Base-by-base conservation (phyloP, 2,113 vertebrate genomes). In the Pungitius pungitius region DNA sequence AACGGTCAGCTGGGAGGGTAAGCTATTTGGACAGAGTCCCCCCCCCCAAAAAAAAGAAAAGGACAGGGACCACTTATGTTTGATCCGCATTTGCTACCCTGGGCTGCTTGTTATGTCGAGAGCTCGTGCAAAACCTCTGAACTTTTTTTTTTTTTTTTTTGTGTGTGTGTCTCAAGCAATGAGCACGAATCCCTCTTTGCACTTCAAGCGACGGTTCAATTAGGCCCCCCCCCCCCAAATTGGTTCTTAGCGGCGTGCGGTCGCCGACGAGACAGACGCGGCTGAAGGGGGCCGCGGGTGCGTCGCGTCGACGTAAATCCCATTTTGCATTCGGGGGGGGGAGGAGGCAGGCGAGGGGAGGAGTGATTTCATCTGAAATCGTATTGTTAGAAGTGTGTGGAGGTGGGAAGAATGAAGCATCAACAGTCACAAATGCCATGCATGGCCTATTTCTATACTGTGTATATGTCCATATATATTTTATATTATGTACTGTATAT, bases 121-220 rank as follows among this genome's bases (percentile, higher is more conserved):
- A 72, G 61, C 81, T 87, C 81, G 87, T 83, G 86, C 84, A 88
- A 82, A 55, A 54, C 49, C 63, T 67, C 58, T 70, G 70, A 87
- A 74, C 64, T 55, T 72, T 88, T 45, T 91, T 87, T 84, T 37
- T 42, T 92, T 88, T 83, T n/a, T n/a, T n/a, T n/a, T n/a, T n/a
- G n/a, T n/a, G n/a, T n/a, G n/a, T n/a, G n/a, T 35, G 86, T 88
- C 83, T 64, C 30, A 33, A 77, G 73, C 78, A 77, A 74, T 72
- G 83, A 85, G 86, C 86, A 86, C 87, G 86, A 89, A 93, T 89
- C 58, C 75, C 80, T 90, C 81, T 85, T 80, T 85, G 69, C 77
- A 73, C 80, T 91, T 88, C 82, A 84, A 89, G 62, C 83, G 27
- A 51, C n/a, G 73, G 75, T 84, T 90, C 87, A 88, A 84, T 89